Evolutionary conservation across 2,888 invertebrate species (phyloP).

Genomic region (Aelia acuminata): DNA sequence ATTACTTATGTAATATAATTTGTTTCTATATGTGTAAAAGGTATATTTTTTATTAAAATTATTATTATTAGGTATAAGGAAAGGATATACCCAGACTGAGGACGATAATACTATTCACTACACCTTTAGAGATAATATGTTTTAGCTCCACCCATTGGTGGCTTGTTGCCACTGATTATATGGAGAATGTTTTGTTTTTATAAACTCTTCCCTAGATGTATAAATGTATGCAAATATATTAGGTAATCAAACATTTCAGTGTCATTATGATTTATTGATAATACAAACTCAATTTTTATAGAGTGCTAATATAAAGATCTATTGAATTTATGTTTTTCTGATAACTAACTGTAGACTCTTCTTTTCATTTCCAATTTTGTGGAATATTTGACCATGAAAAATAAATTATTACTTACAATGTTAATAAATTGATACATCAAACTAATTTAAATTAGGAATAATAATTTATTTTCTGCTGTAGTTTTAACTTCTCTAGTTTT

Average conservation of each 20-base stretch:
- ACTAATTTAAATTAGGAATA: too few relatives aligned
- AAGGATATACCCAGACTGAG: constrained; percentile 21
- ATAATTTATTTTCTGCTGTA: too few relatives aligned
- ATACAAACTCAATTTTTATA: neutral
- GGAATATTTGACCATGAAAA: neutral
- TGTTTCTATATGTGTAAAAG: constrained; percentile 27
- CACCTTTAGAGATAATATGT: constrained; percentile 43
- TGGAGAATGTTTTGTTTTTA: constrained; percentile 10
- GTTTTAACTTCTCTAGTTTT: too few relatives aligned
- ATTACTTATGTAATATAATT: constrained; percentile 10
- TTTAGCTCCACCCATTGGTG: neutral
- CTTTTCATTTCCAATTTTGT: neutral
- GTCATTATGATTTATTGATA: neutral
- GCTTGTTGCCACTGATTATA: neutral
- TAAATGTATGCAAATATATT: constrained; percentile 18
- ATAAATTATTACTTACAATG: too few relatives aligned
- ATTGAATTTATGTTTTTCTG: too few relatives aligned
- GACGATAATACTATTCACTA: constrained; percentile 34
- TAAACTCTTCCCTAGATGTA: constrained; percentile 46
- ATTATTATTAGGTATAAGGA: constrained; percentile 15
- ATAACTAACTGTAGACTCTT: too few relatives aligned
- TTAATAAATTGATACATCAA: too few relatives aligned
- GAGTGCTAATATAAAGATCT: neutral
- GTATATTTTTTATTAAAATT: constrained; percentile 39
- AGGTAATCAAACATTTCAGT: constrained; percentile 14